These are phyloP conservation scores for Tauraco erythrolophus DNA, from an alignment of 2,113 vertebrate species.

Conservation along the genomic window DNA sequence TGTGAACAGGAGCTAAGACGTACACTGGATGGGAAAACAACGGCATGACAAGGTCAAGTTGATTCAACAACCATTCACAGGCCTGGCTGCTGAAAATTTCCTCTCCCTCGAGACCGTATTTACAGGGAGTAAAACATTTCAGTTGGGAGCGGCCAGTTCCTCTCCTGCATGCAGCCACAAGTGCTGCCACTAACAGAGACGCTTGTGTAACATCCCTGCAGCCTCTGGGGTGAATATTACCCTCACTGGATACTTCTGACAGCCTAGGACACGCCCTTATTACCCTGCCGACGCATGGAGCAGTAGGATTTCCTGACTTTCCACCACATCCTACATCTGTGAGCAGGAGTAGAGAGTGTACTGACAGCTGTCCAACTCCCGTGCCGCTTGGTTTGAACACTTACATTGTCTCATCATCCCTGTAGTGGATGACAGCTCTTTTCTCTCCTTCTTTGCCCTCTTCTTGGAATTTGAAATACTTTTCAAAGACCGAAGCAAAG, in stretches of 20 bases:
- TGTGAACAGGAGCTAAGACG: background rate
- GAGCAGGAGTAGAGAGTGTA: background rate
- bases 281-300: background rate
- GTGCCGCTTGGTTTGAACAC: constrained; percentile 16
- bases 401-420: constrained; percentile 97
- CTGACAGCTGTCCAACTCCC: fast-evolving
- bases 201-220: constrained; percentile 13
- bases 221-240: background rate
- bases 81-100: background rate
- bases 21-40: background rate
- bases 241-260: background rate
- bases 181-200: background rate
- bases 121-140: constrained; percentile 1
- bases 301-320: background rate
- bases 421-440: constrained; percentile 97
- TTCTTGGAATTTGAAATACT: constrained; percentile 98
- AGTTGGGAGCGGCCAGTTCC: background rate
- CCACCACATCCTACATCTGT: background rate
- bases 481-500: constrained; percentile 98
- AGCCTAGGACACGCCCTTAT: background rate
- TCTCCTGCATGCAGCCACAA: constrained; percentile 17
- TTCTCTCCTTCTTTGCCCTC: constrained; percentile 95
- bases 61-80: background rate
- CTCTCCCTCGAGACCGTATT: background rate
- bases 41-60: fast-evolving